Conservation (phyloP, 2,113 vertebrate genomes). For the Colossoma macropomum region DNA sequence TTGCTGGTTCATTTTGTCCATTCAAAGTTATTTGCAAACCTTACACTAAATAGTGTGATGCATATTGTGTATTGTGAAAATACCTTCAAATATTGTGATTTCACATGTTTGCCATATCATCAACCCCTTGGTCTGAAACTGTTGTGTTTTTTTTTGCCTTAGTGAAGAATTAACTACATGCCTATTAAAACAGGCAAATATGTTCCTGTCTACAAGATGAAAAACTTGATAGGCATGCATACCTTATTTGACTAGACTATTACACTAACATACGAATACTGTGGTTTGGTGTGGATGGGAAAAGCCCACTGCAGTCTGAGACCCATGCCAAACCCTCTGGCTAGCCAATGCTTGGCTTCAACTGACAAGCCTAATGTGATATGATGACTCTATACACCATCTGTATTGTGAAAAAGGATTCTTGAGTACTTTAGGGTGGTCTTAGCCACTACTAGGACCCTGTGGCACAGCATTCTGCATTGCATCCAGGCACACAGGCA, state of each 20-base stretch:
- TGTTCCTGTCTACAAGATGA: no score
- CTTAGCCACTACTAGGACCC: conserved; percentile 29
- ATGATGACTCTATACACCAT: neutral
- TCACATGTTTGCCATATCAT: no score
- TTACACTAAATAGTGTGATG: no score
- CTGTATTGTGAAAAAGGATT: neutral
- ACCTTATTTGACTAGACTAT: neutral
- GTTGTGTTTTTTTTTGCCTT: no score
- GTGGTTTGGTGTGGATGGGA: neutral
- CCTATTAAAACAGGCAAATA: no score
- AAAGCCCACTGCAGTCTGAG: neutral
- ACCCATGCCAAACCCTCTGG: neutral
- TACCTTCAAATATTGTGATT: no score
- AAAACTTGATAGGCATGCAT: neutral
- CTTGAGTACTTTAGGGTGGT: neutral
- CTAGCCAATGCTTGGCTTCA: neutral
- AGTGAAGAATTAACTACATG: no score
- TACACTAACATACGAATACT: neutral
- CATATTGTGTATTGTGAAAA: no score
- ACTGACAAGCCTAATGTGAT: neutral
- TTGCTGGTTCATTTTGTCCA: no score
- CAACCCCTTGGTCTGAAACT: no score
- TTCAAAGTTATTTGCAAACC: no score
- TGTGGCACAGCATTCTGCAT: conserved; percentile 58
- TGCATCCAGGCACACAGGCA: conserved; percentile 58